Conservation (phyloP, 2,888 invertebrate genomes). For the Alloplasta piceator region DNA sequence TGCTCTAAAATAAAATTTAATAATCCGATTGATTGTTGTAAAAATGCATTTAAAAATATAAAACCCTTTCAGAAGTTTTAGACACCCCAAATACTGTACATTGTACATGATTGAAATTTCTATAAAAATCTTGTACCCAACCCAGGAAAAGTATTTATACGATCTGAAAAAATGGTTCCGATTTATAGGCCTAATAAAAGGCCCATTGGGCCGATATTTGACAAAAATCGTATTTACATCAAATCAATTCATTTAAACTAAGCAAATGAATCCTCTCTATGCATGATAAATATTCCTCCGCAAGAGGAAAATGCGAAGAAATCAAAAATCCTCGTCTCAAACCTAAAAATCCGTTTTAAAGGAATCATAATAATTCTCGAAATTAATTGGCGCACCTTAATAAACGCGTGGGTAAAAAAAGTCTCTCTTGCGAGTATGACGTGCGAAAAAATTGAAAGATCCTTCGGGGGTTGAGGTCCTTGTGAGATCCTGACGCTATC, state of each 20-base stretch:
- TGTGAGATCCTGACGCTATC: constrained; percentile 50
- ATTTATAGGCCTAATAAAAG: too few species aligned
- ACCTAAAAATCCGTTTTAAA: constrained; percentile 37
- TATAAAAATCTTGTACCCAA: too few species aligned
- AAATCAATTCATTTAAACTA: not conserved
- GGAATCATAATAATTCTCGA: constrained; percentile 77
- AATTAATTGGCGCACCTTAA: constrained; percentile 72
- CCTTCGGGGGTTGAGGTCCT: constrained; percentile 7
- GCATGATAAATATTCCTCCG: not conserved
- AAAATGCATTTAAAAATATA: too few species aligned
- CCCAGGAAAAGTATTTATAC: too few species aligned
- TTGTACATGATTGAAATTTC: too few species aligned
- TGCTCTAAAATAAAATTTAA: too few species aligned
- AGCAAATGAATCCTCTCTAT: not conserved
- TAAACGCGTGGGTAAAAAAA: constrained; percentile 19
- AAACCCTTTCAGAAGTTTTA: too few species aligned
- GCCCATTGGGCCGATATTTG: too few species aligned
- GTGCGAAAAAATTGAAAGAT: constrained; percentile 12
- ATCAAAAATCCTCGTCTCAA: not conserved
- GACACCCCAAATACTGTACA: too few species aligned
- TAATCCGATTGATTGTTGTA: too few species aligned
- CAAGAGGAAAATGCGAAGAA: not conserved
- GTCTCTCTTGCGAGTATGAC: not conserved
- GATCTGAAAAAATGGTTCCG: too few species aligned
- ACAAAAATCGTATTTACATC: not conserved